A percentile compares a stretch with the other conserved stretches of the same genome.
These are phyloP conservation scores for Lemur catta DNA, from an alignment of 2,797 vertebrate genomes.

Conservation along the genomic window DNA sequence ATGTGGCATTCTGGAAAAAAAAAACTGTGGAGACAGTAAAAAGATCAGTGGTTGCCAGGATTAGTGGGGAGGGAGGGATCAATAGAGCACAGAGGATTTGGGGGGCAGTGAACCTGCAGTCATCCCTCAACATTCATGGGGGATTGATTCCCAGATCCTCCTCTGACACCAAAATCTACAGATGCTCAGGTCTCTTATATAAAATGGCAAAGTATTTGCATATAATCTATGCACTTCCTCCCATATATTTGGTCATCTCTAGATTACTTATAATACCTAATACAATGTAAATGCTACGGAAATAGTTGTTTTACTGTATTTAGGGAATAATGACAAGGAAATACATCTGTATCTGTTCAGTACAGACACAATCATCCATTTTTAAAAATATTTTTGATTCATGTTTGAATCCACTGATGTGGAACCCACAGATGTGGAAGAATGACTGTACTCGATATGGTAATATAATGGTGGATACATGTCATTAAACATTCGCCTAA, in stretches of 20 bases:
- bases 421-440: neutral
- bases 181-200: neutral
- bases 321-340: neutral
- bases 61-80: neutral
- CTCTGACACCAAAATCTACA: neutral
- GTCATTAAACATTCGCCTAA: neutral
- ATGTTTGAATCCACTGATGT: neutral
- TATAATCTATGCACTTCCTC: neutral
- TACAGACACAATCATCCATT: neutral
- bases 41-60: neutral
- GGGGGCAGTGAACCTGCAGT: neutral
- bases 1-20: neutral
- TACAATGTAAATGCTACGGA: neutral
- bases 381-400: neutral
- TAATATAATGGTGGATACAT: too few relatives aligned
- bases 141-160: neutral
- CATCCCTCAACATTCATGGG: neutral
- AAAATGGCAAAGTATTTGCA: neutral
- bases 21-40: neutral
- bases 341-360: neutral
- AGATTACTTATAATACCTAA: neutral
- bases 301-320: neutral
- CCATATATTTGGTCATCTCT: neutral
- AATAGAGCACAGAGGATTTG: neutral
- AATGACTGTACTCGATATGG: neutral